Percentiles rank a stretch among this genome's conserved stretches.
Conservation (phyloP, 2,888 invertebrate species). For the Cheilosia soror region DNA sequence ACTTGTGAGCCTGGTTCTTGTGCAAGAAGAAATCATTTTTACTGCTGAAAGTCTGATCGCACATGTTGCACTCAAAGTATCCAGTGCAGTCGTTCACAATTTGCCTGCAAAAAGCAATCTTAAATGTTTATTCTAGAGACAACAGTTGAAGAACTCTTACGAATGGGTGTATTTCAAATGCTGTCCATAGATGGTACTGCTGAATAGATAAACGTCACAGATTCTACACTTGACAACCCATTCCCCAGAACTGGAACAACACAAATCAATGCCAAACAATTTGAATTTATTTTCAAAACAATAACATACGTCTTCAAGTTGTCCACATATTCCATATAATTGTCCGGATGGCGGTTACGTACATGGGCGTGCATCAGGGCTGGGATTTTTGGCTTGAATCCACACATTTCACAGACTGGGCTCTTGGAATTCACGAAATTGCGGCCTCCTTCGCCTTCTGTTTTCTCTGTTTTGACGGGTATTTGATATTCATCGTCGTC, state of each 20-base stretch:
- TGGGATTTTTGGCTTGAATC: slow-evolving; percentile 69
- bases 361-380: slow-evolving; percentile 70
- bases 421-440: slow-evolving; percentile 71
- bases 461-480: slow-evolving; percentile 42
- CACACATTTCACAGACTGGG: slow-evolving; percentile 65
- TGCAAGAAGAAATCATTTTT: slow-evolving; percentile 72
- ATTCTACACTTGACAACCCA: slow-evolving; percentile 69
- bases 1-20: slow-evolving; percentile 72
- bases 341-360: slow-evolving; percentile 65
- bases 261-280: background rate
- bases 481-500: slow-evolving; percentile 28
- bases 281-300: background rate
- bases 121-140: background rate
- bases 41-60: slow-evolving; percentile 65
- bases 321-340: slow-evolving; percentile 70
- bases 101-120: slow-evolving; percentile 41
- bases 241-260: slow-evolving; percentile 59
- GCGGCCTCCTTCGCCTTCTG: slow-evolving; percentile 30
- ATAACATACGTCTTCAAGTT: slow-evolving; percentile 59
- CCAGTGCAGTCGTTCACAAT: slow-evolving; percentile 69
- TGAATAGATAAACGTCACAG: slow-evolving; percentile 67
- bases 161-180: slow-evolving; percentile 73
- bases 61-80: slow-evolving; percentile 68
- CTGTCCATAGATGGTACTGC: slow-evolving; percentile 70
- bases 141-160: slow-evolving; percentile 28